Percentiles rank a stretch among this genome's conserved stretches.
These are phyloP conservation scores for Seriola rivoliana DNA, from an alignment of 2,113 vertebrate genomes.

Conservation along the genomic window DNA sequence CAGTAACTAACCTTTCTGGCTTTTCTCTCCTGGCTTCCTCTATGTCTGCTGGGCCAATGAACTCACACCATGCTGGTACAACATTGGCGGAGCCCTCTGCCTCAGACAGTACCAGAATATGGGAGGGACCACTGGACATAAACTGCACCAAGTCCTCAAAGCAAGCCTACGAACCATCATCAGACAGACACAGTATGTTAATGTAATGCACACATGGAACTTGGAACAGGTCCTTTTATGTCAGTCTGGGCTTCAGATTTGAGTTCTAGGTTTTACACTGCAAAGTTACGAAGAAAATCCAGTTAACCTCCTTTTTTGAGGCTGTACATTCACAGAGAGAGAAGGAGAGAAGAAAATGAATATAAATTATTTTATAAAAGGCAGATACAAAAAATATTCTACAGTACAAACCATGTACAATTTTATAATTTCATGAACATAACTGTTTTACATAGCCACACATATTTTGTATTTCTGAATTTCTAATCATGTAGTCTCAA, in stretches of 20 bases:
- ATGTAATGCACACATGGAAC: neutral
- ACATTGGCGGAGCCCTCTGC: slow-evolving; percentile 78
- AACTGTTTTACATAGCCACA: slow-evolving; percentile 10
- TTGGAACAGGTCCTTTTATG: neutral
- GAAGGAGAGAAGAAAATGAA: neutral
- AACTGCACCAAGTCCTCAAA: slow-evolving; percentile 88
- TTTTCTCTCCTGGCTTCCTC: slow-evolving; percentile 85
- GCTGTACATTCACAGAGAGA: neutral
- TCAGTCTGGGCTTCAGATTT: neutral
- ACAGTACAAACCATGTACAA: neutral
- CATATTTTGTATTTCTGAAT: slow-evolving; percentile 49
- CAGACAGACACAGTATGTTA: slow-evolving; percentile 7
- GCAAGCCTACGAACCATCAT: slow-evolving; percentile 76
- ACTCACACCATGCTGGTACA: slow-evolving; percentile 83
- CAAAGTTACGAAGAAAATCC: neutral
- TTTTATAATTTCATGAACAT: neutral
- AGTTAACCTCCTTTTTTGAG: neutral
- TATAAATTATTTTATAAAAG: neutral
- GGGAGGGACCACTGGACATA: slow-evolving; percentile 89
- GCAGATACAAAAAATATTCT: neutral
- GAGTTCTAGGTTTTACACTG: neutral
- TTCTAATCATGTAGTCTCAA: slow-evolving; percentile 44
- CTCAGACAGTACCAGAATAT: slow-evolving; percentile 87
- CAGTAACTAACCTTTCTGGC: slow-evolving; percentile 85
- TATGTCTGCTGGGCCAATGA: slow-evolving; percentile 87